Conservation (phyloP, 2,888 invertebrate genomes). For the Athalia rosae region DNA sequence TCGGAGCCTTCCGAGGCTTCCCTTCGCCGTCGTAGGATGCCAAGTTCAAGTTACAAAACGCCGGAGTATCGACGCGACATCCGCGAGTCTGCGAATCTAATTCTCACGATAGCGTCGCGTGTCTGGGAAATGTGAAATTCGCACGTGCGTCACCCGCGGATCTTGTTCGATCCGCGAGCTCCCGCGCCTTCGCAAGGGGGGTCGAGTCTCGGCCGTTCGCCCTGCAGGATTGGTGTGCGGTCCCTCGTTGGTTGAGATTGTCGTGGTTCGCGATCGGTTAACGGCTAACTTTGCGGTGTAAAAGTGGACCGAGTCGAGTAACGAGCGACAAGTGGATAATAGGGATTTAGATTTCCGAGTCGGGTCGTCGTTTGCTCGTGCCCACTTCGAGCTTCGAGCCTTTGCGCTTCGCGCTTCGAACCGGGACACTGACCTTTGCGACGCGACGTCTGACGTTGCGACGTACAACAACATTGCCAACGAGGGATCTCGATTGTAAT, state of each 20-base stretch:
- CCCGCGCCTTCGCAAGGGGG: no score
- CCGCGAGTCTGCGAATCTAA: no score
- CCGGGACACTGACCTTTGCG: slow-evolving; percentile 23
- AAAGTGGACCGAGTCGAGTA: slow-evolving; percentile 29
- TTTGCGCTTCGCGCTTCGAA: slow-evolving; percentile 4
- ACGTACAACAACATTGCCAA: no score
- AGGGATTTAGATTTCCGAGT: slow-evolving; percentile 38
- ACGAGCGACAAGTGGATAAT: slow-evolving; percentile 42
- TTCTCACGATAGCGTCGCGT: no score
- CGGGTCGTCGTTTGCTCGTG: slow-evolving; percentile 18
- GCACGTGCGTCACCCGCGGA: no score
- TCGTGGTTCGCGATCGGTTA: no score
- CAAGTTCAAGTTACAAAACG: no score
- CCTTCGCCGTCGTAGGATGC: no score
- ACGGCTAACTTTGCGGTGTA: slow-evolving; percentile 10
- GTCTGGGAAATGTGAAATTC: no score
- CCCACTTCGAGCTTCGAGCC: slow-evolving; percentile 21
- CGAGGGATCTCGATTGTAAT: no score
- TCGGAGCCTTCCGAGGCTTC: background rate
- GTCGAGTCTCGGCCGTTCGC: background rate
- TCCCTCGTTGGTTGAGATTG: slow-evolving; percentile 25
- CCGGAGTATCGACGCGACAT: no score
- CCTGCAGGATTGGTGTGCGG: background rate
- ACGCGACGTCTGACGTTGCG: slow-evolving; percentile 3
- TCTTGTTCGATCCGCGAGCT: no score